Evolutionary conservation across 1,140 invertebrate species (phyloP), one percentile per base, ranked within the genome.

Genomic region (Drosophila ficusphila): DNA sequence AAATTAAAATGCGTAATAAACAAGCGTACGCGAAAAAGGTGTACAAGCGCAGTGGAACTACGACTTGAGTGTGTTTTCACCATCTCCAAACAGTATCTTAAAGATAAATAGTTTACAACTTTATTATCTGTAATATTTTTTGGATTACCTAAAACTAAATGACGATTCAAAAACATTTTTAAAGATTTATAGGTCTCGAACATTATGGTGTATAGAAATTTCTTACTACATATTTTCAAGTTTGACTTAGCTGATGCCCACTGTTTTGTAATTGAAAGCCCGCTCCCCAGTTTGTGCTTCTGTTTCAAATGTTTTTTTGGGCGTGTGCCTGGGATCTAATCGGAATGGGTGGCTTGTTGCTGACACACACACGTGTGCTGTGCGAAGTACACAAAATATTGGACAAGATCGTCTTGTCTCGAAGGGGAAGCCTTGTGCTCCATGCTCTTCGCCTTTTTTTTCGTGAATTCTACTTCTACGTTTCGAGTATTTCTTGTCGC

Each of bases 301-400:
- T 60, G 60, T 62, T 25, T 58, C 11, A 19, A 18, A 1, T 34
- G 19, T 42, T 14, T 54, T 36, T 56, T 27, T 27, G 39, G 60
- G 60, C 60, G 60, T 67, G 62, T 51, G 69, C 69, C 67, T 39
- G 58, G 4, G 41, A 12, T 54, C 41, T 57, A 53, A 77, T 77
- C 51, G 23, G 64, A 46, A 54, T 73, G 57, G 47, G 29, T 25
- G 47, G 41, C 44, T 46, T 3, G 34, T 41, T 64, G 34, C 51
- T 16, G 14, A 41, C 33, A 25, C 44, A 60, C 27, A 58, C 25
- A 61, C 54, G 29, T 46, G 60, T 57, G 27, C 19, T 8, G n/a
- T n/a, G 36, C 29, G 21, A 31, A 29, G 9, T 27, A 23, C 21
- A n/a, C 42, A 4, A 27, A 9, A 46, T 46, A 14, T 46, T 46